These are phyloP conservation scores for Diplolepis rosae DNA, from an alignment of 2,888 invertebrate species.

Conservation along the genomic window DNA sequence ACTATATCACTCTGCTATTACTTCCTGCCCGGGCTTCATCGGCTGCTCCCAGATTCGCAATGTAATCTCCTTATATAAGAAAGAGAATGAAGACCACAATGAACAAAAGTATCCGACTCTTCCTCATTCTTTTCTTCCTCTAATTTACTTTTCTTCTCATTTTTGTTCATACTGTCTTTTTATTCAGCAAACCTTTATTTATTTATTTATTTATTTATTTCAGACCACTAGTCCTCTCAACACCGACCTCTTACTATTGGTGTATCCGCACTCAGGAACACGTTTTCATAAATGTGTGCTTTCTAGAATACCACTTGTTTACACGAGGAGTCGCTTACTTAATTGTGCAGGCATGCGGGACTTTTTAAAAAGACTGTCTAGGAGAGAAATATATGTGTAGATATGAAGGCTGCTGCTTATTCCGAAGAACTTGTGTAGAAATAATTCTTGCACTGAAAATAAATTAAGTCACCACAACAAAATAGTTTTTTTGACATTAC, in stretches of 20 bases:
- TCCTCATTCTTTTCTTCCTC: neutral
- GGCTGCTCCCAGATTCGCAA: slow-evolving; percentile 51
- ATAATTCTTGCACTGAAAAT: no score
- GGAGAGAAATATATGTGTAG: neutral
- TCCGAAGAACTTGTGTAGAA: neutral
- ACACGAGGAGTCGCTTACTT: neutral
- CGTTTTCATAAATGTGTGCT: neutral
- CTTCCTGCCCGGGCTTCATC: slow-evolving; percentile 67
- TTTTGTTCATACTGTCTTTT: slow-evolving; percentile 31
- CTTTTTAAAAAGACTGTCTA: neutral
- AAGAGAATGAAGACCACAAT: slow-evolving; percentile 23
- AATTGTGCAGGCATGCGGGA: neutral
- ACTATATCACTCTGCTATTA: slow-evolving; percentile 67
- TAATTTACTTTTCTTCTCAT: slow-evolving; percentile 12
- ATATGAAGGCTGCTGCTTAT: neutral
- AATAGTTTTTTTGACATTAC: no score
- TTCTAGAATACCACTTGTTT: slow-evolving; percentile 6
- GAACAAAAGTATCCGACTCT: slow-evolving; percentile 17
- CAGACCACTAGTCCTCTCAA: slow-evolving; percentile 20
- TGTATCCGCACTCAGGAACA: neutral
- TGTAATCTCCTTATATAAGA: slow-evolving; percentile 25
- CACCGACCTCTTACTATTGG: neutral
- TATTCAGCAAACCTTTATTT: neutral
- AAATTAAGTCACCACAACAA: no score
- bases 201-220: slow-evolving; percentile 28